phyloP scores from a whole-genome alignment of 2,113 vertebrate species.

The Rhinichthys klamathensis region DNA sequence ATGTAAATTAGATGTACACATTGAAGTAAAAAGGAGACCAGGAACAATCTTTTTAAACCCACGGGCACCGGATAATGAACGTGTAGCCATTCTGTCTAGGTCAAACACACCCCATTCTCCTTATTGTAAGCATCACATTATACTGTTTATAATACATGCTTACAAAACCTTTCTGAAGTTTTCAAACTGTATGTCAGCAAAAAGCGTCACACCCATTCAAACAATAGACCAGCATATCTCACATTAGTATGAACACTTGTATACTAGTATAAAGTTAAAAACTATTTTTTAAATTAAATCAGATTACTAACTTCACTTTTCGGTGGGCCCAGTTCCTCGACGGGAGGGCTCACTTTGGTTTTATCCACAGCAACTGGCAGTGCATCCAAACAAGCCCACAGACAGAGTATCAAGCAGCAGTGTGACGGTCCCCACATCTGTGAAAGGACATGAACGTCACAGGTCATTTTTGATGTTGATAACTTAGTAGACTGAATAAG shows the following conservation, averaged over 20 bases:
- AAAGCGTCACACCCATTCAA: background rate
- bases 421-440: constrained; percentile 78
- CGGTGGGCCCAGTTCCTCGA: constrained; percentile 77
- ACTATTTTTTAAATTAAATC: background rate
- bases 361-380: constrained; percentile 90
- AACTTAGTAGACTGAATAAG: background rate
- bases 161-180: background rate
- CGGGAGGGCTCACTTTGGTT: constrained; percentile 77
- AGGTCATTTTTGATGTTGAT: background rate
- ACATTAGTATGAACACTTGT: background rate
- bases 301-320: constrained; percentile 81
- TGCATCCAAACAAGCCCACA: constrained; percentile 77
- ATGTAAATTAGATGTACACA: constrained; percentile 27
- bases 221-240: background rate
- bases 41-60: background rate
- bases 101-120: background rate
- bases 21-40: background rate
- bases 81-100: background rate
- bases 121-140: background rate
- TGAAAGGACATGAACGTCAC: constrained; percentile 36
- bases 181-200: background rate
- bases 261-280: too few relatives aligned
- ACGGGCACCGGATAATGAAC: background rate
- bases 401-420: constrained; percentile 73
- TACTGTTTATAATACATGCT: background rate